Evolutionary conservation across 1,140 invertebrate species (phyloP).

Genomic region (Sinonovacula constricta): DNA sequence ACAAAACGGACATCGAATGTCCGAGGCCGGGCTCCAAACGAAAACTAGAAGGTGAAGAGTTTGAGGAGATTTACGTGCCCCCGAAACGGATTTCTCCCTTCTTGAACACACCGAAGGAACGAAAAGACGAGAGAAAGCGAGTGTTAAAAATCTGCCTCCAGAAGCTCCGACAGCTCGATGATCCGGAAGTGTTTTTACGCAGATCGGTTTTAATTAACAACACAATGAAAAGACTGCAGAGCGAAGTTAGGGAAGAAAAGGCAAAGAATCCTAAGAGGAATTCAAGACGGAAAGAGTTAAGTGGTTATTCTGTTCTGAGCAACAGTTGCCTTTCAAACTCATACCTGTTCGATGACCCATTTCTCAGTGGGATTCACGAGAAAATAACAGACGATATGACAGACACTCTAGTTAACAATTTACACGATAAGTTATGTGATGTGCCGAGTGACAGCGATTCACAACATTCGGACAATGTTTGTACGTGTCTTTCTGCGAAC

Average conservation of each 20-base stretch:
- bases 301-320: slow-evolving; percentile 57
- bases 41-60: neutral
- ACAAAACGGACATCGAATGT: slow-evolving; percentile 5
- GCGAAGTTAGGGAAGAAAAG: slow-evolving; percentile 90
- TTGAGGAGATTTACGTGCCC: neutral
- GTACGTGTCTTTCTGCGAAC: too few species aligned
- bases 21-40: slow-evolving; percentile 6
- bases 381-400: slow-evolving; percentile 61
- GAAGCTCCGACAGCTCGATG: slow-evolving; percentile 92
- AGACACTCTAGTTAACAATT: slow-evolving; percentile 32
- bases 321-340: slow-evolving; percentile 61
- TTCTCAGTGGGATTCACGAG: slow-evolving; percentile 41
- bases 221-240: slow-evolving; percentile 90
- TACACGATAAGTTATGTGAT: slow-evolving; percentile 34
- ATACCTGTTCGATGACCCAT: slow-evolving; percentile 45
- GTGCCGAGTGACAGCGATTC: too few species aligned
- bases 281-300: slow-evolving; percentile 10
- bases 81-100: slow-evolving; percentile 58
- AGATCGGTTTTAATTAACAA: slow-evolving; percentile 94
- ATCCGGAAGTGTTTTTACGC: slow-evolving; percentile 90
- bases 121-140: slow-evolving; percentile 85
- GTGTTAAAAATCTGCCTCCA: slow-evolving; percentile 91
- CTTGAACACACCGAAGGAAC: slow-evolving; percentile 68
- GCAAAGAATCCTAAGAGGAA: slow-evolving; percentile 72
- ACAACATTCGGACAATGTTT: too few species aligned